Evolutionary conservation across 2,113 vertebrate genomes (phyloP).

Genomic region (Pseudorectes ferrugineus): DNA sequence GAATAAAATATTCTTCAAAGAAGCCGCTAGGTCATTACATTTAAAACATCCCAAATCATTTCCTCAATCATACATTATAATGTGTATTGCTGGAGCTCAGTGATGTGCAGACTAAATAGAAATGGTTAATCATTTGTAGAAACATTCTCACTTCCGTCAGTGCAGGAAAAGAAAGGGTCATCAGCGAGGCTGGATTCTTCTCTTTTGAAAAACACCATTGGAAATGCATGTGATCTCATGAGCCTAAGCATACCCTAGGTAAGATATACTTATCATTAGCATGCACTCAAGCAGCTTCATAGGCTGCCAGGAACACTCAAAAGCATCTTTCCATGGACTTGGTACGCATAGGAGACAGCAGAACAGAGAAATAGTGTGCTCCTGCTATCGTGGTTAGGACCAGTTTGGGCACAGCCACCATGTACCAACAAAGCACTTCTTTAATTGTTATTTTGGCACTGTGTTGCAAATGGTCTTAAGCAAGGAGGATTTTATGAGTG

Average conservation of each 20-base stretch:
- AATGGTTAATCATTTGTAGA: neutral
- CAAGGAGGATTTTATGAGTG: neutral
- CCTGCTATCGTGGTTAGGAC: fast-evolving
- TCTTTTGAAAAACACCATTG: neutral
- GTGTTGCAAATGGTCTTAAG: neutral
- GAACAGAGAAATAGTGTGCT: neutral
- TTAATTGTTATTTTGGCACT: neutral
- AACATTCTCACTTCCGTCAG: neutral
- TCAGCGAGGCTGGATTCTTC: neutral
- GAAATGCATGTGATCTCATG: neutral
- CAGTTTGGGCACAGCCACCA: fast-evolving
- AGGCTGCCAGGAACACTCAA: neutral
- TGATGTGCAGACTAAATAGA: neutral
- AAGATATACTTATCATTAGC: neutral
- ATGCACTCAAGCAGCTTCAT: neutral
- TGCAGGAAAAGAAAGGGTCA: neutral
- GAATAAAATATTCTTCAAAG: neutral
- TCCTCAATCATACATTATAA: neutral
- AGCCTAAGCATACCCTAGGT: neutral
- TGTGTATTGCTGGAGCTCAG: neutral
- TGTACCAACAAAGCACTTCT: neutral
- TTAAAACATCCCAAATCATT: neutral
- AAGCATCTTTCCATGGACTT: neutral
- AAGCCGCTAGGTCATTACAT: neutral
- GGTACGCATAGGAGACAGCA: neutral